These are phyloP conservation scores for Phrynocephalus vlangalii DNA, from an alignment of 2,797 vertebrate genomes.

Conservation along the genomic window DNA sequence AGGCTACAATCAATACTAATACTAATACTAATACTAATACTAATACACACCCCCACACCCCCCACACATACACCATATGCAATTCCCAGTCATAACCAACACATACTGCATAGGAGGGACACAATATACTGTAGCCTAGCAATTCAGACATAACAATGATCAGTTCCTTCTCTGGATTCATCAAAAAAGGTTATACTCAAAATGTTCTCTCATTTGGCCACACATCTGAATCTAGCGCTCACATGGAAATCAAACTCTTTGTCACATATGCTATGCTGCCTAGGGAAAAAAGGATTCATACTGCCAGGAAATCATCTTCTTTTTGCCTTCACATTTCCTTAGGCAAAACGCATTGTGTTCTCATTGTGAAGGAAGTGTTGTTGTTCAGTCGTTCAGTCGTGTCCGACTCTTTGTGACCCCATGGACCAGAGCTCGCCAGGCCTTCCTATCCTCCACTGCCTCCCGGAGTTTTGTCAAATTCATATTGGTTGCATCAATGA, in stretches of 20 bases:
- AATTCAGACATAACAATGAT: background rate
- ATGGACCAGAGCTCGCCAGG: too few relatives aligned
- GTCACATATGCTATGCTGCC: background rate
- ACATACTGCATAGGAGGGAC: background rate
- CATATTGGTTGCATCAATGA: too few relatives aligned
- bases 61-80: background rate
- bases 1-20: background rate
- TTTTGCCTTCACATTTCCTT: background rate
- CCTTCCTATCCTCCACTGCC: too few relatives aligned
- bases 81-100: background rate
- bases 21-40: background rate
- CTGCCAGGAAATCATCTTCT: background rate
- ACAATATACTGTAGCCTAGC: background rate
- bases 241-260: background rate
- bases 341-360: background rate
- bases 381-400: too few relatives aligned
- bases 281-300: background rate
- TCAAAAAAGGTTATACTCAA: background rate
- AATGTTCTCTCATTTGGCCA: background rate
- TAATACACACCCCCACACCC: background rate
- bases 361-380: background rate
- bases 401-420: too few relatives aligned
- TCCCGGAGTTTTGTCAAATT: too few relatives aligned
- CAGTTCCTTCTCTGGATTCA: too few relatives aligned
- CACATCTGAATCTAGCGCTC: background rate